Conservation (phyloP, 2,888 invertebrate genomes). For the Laspeyria flexula region DNA sequence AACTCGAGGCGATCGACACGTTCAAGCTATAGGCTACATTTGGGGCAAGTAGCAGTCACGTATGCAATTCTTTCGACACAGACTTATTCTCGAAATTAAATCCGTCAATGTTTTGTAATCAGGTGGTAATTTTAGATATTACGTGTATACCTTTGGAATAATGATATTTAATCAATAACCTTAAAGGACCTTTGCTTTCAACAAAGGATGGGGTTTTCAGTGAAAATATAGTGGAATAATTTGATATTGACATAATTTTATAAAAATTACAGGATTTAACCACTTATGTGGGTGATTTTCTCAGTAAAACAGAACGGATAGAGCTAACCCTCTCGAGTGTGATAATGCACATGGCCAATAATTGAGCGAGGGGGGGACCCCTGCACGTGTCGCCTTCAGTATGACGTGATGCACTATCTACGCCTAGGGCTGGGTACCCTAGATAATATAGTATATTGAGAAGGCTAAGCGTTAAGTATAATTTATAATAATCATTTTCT, state of each 20-base stretch:
- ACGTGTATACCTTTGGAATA: neutral
- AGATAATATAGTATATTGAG: no score
- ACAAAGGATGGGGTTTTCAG: no score
- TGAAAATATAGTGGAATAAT: neutral
- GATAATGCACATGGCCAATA: constrained; percentile 19
- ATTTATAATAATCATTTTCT: no score
- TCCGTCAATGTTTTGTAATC: constrained; percentile 23
- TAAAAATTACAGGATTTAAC: neutral
- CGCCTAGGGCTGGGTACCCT: no score
- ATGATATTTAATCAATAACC: neutral
- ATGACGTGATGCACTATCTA: no score
- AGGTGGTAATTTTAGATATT: constrained; percentile 3
- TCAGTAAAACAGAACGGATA: constrained; percentile 20
- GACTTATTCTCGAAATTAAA: constrained; percentile 27
- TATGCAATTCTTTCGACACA: constrained; percentile 26
- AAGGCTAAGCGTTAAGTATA: no score
- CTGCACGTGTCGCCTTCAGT: neutral
- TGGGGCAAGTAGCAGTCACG: constrained; percentile 34
- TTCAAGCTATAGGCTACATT: constrained; percentile 22
- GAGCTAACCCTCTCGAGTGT: constrained; percentile 7
- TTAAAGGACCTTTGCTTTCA: no score
- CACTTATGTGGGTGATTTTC: constrained; percentile 15
- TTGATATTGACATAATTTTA: neutral
- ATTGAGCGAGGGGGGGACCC: neutral
- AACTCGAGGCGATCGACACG: constrained; percentile 28